A percentile compares a stretch with the other conserved stretches of the same genome.
phyloP scores from a whole-genome alignment of 2,113 vertebrate genomes.

The Laterallus jamaicensis region DNA sequence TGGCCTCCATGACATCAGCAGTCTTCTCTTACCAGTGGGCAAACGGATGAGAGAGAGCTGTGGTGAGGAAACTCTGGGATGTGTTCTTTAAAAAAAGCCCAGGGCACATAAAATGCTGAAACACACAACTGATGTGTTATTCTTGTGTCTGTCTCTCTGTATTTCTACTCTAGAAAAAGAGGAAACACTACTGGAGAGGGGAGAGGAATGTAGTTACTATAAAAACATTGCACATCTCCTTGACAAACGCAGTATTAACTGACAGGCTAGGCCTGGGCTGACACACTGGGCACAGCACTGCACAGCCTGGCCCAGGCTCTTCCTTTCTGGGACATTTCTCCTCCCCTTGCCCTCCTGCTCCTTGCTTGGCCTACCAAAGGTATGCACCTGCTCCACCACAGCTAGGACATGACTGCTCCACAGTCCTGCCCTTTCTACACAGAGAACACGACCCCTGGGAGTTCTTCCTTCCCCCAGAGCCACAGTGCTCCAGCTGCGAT shows the following conservation, averaged over 20 bases:
- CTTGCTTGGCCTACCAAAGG: neutral
- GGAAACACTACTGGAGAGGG: neutral
- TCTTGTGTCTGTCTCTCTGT: neutral
- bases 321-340: neutral
- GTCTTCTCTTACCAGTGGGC: neutral
- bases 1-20: neutral
- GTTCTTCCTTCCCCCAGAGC: neutral
- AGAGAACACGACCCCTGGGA: fast-evolving
- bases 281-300: neutral
- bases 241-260: neutral
- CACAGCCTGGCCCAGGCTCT: neutral
- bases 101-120: neutral
- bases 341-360: neutral
- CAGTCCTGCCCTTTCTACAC: neutral
- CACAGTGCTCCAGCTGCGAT: neutral
- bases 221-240: neutral
- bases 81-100: neutral
- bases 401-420: neutral
- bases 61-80: neutral
- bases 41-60: neutral
- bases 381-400: fast-evolving
- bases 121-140: neutral
- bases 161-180: neutral
- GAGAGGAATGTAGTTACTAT: neutral
- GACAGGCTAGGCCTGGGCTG: neutral